Evolutionary conservation across 1,140 invertebrate genomes (phyloP).

Genomic region (Drosophila malerkotliana): DNA sequence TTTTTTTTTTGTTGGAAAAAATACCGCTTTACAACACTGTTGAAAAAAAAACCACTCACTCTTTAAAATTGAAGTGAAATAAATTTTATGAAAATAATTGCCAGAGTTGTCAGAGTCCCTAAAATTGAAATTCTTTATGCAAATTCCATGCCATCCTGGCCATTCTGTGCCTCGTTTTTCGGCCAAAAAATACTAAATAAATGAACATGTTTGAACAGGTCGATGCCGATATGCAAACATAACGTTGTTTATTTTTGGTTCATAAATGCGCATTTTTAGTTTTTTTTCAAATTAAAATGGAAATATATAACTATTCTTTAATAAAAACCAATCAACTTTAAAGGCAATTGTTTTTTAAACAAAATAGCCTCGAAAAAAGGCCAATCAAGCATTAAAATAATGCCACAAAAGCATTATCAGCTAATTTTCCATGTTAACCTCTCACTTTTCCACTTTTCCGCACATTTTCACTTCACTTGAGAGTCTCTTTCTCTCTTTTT

Average conservation of each 20-base stretch:
- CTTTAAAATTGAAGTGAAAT: neutral
- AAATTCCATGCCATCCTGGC: slow-evolving; percentile 16
- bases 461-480: slow-evolving; percentile 28
- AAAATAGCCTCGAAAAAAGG: no score
- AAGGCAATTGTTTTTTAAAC: no score
- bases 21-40: neutral
- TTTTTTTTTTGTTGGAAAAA: no score
- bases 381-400: neutral
- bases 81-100: no score
- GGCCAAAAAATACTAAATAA: slow-evolving; percentile 25
- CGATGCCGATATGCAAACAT: slow-evolving; percentile 24
- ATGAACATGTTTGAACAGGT: slow-evolving; percentile 17
- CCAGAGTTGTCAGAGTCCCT: neutral
- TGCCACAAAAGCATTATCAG: slow-evolving; percentile 33
- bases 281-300: slow-evolving; percentile 33
- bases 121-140: slow-evolving; percentile 43
- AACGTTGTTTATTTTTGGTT: slow-evolving; percentile 20
- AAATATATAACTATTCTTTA: slow-evolving; percentile 11
- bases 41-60: slow-evolving; percentile 3
- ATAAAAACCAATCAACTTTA: neutral
- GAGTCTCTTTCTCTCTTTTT: slow-evolving; percentile 30
- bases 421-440: slow-evolving; percentile 37
- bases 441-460: slow-evolving; percentile 6
- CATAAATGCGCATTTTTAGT: slow-evolving; percentile 39
- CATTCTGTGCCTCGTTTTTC: slow-evolving; percentile 3